Percentiles rank a stretch among this genome's conserved stretches.
Evolutionary conservation across 1,140 invertebrate genomes (phyloP).

Genomic region (Zaprionus ghesquierei): DNA sequence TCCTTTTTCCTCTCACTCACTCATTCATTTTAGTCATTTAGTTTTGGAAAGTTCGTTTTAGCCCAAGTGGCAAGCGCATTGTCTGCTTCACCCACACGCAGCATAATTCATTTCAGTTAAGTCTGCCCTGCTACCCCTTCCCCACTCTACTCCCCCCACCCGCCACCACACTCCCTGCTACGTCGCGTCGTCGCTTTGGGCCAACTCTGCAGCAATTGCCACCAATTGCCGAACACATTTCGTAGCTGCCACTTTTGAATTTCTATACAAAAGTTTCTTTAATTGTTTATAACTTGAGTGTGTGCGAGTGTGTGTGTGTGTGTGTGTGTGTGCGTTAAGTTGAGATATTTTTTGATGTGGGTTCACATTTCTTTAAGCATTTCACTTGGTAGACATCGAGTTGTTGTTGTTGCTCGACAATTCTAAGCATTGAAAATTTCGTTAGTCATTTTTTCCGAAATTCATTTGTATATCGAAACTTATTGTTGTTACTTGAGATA

Average conservation of each 20-base stretch:
- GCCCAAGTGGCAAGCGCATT: slow-evolving; percentile 20
- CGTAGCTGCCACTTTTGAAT: slow-evolving; percentile 55
- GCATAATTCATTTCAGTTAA: slow-evolving; percentile 35
- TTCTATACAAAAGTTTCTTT: slow-evolving; percentile 47
- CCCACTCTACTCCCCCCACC: no score
- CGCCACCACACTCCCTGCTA: neutral
- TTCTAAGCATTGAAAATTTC: slow-evolving; percentile 62
- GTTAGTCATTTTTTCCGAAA: slow-evolving; percentile 70
- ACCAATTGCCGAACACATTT: slow-evolving; percentile 50
- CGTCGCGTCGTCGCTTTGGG: neutral
- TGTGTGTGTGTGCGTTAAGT: slow-evolving; percentile 40
- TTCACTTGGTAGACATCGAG: slow-evolving; percentile 36
- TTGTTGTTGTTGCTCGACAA: slow-evolving; percentile 63
- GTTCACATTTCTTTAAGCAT: slow-evolving; percentile 61
- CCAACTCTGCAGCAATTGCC: slow-evolving; percentile 29
- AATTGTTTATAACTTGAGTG: slow-evolving; percentile 50
- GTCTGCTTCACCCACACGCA: slow-evolving; percentile 33
- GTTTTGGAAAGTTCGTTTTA: slow-evolving; percentile 34
- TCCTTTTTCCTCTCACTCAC: neutral
- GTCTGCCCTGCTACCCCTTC: neutral
- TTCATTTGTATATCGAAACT: slow-evolving; percentile 76
- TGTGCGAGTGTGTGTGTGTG: slow-evolving; percentile 2
- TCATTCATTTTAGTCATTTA: slow-evolving; percentile 8
- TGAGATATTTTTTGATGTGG: slow-evolving; percentile 65
- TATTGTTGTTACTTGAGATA: slow-evolving; percentile 44